Evolutionary conservation across 2,797 vertebrate species (phyloP), one percentile per base, ranked within the genome.

Genomic region (Myotis pilosus): DNA sequence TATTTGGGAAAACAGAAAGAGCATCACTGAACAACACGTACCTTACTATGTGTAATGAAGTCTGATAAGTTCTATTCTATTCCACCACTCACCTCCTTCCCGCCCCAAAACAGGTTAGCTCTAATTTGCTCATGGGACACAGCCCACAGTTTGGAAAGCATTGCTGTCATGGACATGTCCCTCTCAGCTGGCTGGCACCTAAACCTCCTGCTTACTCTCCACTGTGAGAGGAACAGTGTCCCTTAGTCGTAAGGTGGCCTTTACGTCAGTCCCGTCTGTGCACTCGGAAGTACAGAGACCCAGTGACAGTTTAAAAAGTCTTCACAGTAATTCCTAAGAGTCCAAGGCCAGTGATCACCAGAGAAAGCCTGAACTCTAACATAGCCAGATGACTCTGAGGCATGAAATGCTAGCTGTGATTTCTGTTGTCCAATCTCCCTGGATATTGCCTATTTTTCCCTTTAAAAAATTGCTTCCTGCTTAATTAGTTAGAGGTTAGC

Each of bases 1-100:
- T 76, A 79, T 79, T 92, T 92, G 23, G 75, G 28, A 92, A 87
- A 28, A 81, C 25, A 76, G 23, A 69, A 78, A 76, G 75, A 38
- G 41, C 47, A 90, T 60, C 60, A 83, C 2, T 68, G 33, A 66
- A 86, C 11, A 83, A 53, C 38, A 94, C 28, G 74, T 87, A 87
- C 30, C n/a, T 92, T 86, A 68, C 41, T 76, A 49, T 62, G 22
- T 51, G 20, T n/a, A 53, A 72, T 80, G 51, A 41, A 57, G 28
- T 86, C 75, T 78, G n/a, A 4, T 53, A 87, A 82, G 10, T 19
- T 38, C 66, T 69, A 69, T 47, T 74, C 55, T 76, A 44, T 23
- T 69, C 51, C 38, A 84, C 79, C 16, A 81, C 49, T 68, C 25
- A 74, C 25, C 15, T 62, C 47, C 23, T 25, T 19, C 22, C 9